These are phyloP conservation scores for Stenchaetothrips biformis DNA, from an alignment of 2,888 invertebrate species.

Conservation along the genomic window DNA sequence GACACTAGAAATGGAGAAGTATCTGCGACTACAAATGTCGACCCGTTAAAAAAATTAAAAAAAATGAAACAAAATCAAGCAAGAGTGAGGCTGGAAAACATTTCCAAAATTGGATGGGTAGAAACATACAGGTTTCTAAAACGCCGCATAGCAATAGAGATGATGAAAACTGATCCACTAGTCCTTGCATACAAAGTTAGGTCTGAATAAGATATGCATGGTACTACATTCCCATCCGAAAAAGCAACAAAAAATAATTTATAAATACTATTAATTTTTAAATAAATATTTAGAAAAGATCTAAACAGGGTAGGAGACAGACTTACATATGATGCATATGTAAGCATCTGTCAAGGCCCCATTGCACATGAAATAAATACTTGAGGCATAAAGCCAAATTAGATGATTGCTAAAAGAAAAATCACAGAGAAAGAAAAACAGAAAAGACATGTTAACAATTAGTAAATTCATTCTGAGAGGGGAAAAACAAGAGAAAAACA, in stretches of 20 bases:
- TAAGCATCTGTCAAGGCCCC: neutral
- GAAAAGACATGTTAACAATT: neutral
- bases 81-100: neutral
- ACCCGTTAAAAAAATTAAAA: neutral
- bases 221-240: too few species aligned
- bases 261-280: conserved; percentile 13
- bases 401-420: conserved; percentile 11
- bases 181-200: too few species aligned
- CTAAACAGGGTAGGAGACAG: neutral
- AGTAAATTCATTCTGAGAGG: neutral
- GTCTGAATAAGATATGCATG: too few species aligned
- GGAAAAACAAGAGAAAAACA: neutral
- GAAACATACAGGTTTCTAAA: too few species aligned
- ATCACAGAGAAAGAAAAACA: neutral
- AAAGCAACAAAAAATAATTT: neutral
- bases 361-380: conserved; percentile 12
- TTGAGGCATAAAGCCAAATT: neutral
- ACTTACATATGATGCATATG: neutral
- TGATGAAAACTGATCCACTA: too few species aligned
- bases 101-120: neutral
- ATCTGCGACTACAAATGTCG: too few species aligned
- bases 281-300: conserved; percentile 19
- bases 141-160: too few species aligned
- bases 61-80: neutral
- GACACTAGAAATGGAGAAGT: too few species aligned